Evolutionary conservation across 2,113 vertebrate genomes (phyloP).

Genomic region (Syngnathus scovelli): DNA sequence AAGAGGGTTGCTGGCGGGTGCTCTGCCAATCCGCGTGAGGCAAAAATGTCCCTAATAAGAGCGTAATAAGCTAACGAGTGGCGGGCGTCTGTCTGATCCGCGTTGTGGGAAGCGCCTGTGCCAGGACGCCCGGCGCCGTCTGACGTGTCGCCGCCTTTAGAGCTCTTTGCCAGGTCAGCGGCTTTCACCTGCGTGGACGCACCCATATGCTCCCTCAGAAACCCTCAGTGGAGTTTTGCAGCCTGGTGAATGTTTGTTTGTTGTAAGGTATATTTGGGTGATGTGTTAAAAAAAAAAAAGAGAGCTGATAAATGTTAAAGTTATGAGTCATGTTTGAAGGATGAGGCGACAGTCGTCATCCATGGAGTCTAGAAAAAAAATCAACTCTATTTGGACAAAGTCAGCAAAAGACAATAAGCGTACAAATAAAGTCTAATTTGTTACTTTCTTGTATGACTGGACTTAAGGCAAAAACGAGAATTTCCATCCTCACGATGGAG

Average conservation of each 20-base stretch:
- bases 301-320: background rate
- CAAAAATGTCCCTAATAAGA: conserved; percentile 71
- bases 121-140: conserved; percentile 41
- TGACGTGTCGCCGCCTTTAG: conserved; percentile 53
- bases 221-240: background rate
- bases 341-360: too few relatives aligned
- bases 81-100: conserved; percentile 60
- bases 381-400: too few relatives aligned
- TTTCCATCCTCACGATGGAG: background rate
- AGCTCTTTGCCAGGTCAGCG: conserved; percentile 54
- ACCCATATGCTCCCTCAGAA: conserved; percentile 51
- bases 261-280: background rate
- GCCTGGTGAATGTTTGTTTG: background rate
- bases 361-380: too few relatives aligned
- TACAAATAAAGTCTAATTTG: too few relatives aligned
- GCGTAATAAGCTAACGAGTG: conserved; percentile 68
- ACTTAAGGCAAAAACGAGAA: too few relatives aligned
- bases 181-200: conserved; percentile 52
- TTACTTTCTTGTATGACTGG: too few relatives aligned
- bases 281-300: background rate
- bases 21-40: conserved; percentile 66
- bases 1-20: conserved; percentile 62
- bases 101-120: conserved; percentile 54
- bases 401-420: too few relatives aligned
- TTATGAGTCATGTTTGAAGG: background rate